A percentile compares a stretch with the other conserved stretches of the same genome.
phyloP scores from a whole-genome alignment of 2,888 invertebrate species.

The Morpho helenor region DNA sequence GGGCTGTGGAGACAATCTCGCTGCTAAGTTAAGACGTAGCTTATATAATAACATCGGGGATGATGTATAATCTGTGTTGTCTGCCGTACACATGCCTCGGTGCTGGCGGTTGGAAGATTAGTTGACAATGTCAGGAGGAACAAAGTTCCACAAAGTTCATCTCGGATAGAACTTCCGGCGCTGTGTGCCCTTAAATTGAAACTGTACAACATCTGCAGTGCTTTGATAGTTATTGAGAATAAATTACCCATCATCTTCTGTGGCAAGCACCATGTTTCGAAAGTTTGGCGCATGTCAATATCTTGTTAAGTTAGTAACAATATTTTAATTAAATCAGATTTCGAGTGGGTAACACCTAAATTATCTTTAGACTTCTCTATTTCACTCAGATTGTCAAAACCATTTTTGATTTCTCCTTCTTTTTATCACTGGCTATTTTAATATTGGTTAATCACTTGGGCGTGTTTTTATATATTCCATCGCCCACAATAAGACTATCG shows the following conservation, averaged over 20 bases:
- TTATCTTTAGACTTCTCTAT: too few species aligned
- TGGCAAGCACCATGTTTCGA: conserved; percentile 25
- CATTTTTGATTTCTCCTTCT: too few species aligned
- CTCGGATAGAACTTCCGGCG: conserved; percentile 53
- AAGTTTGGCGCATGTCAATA: conserved; percentile 25
- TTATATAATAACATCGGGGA: conserved; percentile 22
- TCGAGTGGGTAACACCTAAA: background rate
- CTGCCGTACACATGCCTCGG: conserved; percentile 39
- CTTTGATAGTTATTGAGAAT: conserved; percentile 63
- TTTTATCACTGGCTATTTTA: too few species aligned
- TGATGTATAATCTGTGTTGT: conserved; percentile 29
- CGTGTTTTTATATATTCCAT: too few species aligned
- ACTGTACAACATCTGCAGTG: conserved; percentile 69
- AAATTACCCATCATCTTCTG: conserved; percentile 41
- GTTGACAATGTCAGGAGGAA: conserved; percentile 71
- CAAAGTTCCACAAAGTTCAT: conserved; percentile 69
- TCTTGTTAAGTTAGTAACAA: conserved; percentile 11
- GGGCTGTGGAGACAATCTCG: conserved; percentile 22
- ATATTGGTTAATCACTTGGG: too few species aligned
- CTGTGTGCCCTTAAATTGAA: conserved; percentile 72
- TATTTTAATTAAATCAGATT: too few species aligned
- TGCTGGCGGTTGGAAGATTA: conserved; percentile 64
- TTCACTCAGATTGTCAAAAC: too few species aligned
- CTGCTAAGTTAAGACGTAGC: conserved; percentile 20
- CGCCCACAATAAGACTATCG: too few species aligned